Conservation (phyloP, 2,888 invertebrate species). For the Diabrotica balteata region DNA sequence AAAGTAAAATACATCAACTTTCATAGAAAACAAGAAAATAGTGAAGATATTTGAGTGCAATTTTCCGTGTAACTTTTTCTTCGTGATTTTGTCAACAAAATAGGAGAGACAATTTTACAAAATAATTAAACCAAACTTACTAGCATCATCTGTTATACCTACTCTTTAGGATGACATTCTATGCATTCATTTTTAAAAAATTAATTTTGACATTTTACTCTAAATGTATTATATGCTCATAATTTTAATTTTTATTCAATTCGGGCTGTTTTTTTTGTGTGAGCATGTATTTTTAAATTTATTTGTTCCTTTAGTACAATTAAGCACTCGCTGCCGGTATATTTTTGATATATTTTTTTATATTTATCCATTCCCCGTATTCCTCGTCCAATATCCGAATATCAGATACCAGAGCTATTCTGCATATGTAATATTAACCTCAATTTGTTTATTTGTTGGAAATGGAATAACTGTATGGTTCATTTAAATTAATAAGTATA, state of each 20-base stretch:
- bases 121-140: not conserved
- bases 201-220: slow-evolving; percentile 2
- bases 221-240: slow-evolving; percentile 22
- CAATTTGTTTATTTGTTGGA: slow-evolving; percentile 32
- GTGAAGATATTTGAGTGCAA: too few species aligned
- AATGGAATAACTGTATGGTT: slow-evolving; percentile 15
- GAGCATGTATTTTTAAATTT: slow-evolving; percentile 22
- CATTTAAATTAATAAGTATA: slow-evolving; percentile 1
- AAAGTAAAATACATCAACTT: too few species aligned
- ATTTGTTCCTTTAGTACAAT: slow-evolving; percentile 7
- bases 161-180: slow-evolving; percentile 8
- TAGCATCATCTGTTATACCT: slow-evolving; percentile 17
- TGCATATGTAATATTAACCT: slow-evolving; percentile 38
- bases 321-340: slow-evolving; percentile 7
- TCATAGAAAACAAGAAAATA: too few species aligned
- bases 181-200: slow-evolving; percentile 1
- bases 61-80: too few species aligned
- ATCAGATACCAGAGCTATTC: slow-evolving; percentile 51
- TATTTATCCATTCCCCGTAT: slow-evolving; percentile 19
- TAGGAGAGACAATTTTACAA: too few species aligned
- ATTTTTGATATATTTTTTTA: slow-evolving; percentile 5
- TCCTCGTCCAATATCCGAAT: slow-evolving; percentile 36
- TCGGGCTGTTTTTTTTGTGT: slow-evolving; percentile 23
- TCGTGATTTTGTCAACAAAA: too few species aligned
- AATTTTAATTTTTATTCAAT: slow-evolving; percentile 21